Percentiles rank a stretch among this genome's conserved stretches.
These are phyloP conservation scores for Resseliella maxima DNA, from an alignment of 2,888 invertebrate species.

Conservation along the genomic window DNA sequence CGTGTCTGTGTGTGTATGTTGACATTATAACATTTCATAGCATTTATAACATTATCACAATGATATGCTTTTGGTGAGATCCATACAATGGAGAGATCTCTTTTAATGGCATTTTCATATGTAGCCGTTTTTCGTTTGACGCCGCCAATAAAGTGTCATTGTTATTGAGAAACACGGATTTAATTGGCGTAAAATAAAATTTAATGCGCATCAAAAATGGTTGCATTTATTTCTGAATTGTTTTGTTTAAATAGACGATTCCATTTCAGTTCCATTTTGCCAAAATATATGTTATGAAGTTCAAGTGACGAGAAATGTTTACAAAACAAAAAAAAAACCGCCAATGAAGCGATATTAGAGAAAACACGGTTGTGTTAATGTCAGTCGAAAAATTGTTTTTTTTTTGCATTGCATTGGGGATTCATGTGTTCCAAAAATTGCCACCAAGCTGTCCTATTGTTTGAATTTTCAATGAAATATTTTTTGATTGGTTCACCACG, in stretches of 20 bases:
- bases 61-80: neutral
- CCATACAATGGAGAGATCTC: neutral
- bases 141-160: neutral
- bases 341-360: neutral
- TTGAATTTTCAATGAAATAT: neutral
- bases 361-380: neutral
- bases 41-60: neutral
- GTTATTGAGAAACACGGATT: neutral
- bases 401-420: neutral
- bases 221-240: neutral
- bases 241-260: neutral
- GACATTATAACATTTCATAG: neutral
- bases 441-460: neutral
- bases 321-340: neutral
- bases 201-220: neutral
- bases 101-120: conserved; percentile 16
- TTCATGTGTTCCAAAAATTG: neutral
- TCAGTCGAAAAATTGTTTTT: neutral
- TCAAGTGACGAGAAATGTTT: too few relatives aligned
- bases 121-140: neutral
- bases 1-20: too few relatives aligned
- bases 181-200: conserved; percentile 21
- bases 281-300: too few relatives aligned
- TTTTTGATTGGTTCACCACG: neutral
- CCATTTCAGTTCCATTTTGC: too few relatives aligned